Evolutionary conservation across 2,797 vertebrate species (phyloP), one percentile per base, ranked within the genome.

Genomic region (Carcharodon carcharias): DNA sequence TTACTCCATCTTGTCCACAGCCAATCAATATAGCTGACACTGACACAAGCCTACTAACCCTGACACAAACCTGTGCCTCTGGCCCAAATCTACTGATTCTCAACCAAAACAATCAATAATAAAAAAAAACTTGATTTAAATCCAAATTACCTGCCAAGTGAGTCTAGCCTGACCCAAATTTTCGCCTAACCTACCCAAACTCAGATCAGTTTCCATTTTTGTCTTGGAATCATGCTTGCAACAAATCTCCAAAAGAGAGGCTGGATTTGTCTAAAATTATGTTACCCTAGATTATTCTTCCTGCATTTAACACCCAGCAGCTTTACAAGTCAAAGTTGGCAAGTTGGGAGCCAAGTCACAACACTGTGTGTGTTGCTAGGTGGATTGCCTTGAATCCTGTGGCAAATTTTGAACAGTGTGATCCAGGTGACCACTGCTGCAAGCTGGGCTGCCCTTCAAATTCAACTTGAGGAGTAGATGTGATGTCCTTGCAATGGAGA

Each of bases 241-340:
- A 58, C 14, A 28, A 11, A 89, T 80, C 92, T 35, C 9, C 80
- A 96, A 96, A 40, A 8, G 58, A 82, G 61, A 31, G 16, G 40
- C 0, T 73, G 87, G 96, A 94, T 92, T 95, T 96, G 45, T 96
- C 61, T 96, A 97, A 96, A 97, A 97, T 97, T 97, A 97, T 96
- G 95, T 65, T 8, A 1, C 3, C 31, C 35, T 73, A 50, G 45
- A 50, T 50, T 50, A 50, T 50, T 6, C 28, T 31, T 31, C 8
- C 28, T 73, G 28, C 28, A 1, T 31, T 31, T 28, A 9, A 31
- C 6, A 31, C 8, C 21, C 2, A 73, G 71, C 7, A 9, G 71
- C 31, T 73, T 73, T 73, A 31, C 71, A 73, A 73, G 28, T 73
- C 71, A 2, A 73, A 8, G 71, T 73, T n/a, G n/a, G 8, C 71